Percentiles rank a stretch among this genome's conserved stretches.
phyloP scores from a whole-genome alignment of 2,797 vertebrate genomes.

The Vespertilio murinus region DNA sequence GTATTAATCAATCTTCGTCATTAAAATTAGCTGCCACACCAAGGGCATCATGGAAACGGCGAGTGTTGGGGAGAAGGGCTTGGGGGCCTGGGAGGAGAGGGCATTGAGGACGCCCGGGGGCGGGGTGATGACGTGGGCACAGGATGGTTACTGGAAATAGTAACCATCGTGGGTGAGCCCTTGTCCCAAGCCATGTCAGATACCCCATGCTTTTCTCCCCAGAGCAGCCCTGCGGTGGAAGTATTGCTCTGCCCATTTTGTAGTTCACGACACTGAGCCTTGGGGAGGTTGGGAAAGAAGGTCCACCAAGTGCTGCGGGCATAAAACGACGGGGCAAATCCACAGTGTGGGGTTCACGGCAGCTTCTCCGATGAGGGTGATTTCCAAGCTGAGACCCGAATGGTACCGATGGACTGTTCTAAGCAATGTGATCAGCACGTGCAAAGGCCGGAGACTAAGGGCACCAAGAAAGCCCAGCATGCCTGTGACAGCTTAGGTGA shows the following conservation, averaged over 20 bases:
- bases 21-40: constrained; percentile 67
- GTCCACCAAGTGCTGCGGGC: too few species aligned
- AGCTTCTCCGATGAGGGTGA: neutral
- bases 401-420: neutral
- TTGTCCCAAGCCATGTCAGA: neutral
- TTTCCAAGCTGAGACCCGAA: neutral
- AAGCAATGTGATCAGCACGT: neutral
- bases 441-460: neutral
- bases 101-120: fast-evolving
- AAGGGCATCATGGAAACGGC: constrained; percentile 50
- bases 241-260: neutral
- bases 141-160: neutral
- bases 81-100: neutral
- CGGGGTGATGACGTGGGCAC: neutral
- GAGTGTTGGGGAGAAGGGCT: neutral
- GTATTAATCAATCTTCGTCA: constrained; percentile 78
- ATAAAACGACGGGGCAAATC: neutral
- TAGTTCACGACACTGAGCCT: neutral
- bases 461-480: fast-evolving
- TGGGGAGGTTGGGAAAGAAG: neutral
- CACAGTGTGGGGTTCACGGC: too few species aligned
- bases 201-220: too few species aligned
- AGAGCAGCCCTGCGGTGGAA: neutral
- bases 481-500: neutral
- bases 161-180: fast-evolving